These are phyloP conservation scores for Platyrinchus mystaceus DNA, from an alignment of 2,797 vertebrate genomes.

Conservation along the genomic window DNA sequence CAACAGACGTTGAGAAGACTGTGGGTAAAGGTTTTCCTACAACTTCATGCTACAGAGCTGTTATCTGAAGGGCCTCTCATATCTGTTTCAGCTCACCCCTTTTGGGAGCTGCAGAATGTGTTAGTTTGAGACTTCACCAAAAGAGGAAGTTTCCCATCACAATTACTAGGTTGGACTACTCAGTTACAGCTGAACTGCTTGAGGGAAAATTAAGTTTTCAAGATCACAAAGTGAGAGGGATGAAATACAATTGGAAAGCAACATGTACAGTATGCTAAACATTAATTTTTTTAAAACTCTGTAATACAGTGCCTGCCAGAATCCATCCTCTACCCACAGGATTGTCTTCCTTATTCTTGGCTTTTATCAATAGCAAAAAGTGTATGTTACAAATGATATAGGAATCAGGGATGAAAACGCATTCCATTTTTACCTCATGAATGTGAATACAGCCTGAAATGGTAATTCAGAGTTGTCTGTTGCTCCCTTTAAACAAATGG, in stretches of 20 bases:
- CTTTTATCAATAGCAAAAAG: background rate
- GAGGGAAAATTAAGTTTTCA: background rate
- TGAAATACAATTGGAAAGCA: background rate
- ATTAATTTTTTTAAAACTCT: background rate
- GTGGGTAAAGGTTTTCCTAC: background rate
- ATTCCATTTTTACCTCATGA: background rate
- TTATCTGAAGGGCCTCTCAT: background rate
- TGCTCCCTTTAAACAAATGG: background rate
- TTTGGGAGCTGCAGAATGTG: background rate
- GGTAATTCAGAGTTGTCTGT: background rate
- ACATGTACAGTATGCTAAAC: background rate
- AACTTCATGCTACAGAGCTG: background rate
- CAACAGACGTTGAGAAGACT: background rate
- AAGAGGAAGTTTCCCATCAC: background rate
- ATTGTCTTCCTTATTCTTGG: background rate
- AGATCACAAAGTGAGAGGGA: background rate
- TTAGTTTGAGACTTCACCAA: background rate
- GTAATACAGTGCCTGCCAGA: background rate
- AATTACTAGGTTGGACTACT: background rate
- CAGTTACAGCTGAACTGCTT: background rate
- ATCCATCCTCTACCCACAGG: background rate
- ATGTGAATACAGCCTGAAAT: background rate
- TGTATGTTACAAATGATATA: background rate
- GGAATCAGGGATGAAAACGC: background rate
- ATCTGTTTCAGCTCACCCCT: background rate